These are phyloP conservation scores for Eurosta solidaginis DNA, from an alignment of 1,140 invertebrate genomes.

Conservation along the genomic window DNA sequence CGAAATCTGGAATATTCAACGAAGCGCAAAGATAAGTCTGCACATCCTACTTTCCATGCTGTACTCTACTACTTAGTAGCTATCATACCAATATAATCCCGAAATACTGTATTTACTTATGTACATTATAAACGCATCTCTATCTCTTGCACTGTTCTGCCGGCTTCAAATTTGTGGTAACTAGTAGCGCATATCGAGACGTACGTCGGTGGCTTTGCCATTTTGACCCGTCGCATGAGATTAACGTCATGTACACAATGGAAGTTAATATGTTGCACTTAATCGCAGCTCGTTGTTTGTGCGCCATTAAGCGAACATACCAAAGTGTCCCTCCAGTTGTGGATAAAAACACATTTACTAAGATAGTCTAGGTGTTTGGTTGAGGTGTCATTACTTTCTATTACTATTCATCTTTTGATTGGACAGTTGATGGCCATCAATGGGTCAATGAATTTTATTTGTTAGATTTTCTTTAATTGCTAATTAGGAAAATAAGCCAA, in stretches of 20 bases:
- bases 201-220: constrained; percentile 10
- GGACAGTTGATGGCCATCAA: background rate
- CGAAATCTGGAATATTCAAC: too few species aligned
- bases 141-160: background rate
- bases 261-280: constrained; percentile 20
- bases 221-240: background rate
- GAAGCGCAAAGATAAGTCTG: too few species aligned
- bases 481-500: too few species aligned
- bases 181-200: background rate
- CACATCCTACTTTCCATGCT: too few species aligned
- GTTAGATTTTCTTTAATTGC: background rate
- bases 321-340: background rate
- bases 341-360: background rate
- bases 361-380: background rate
- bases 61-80: too few species aligned
- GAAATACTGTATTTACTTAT: too few species aligned
- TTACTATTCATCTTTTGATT: background rate
- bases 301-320: background rate
- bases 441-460: background rate
- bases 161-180: background rate
- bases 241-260: constrained; percentile 24
- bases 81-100: too few species aligned
- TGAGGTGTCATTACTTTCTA: background rate
- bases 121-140: too few species aligned
- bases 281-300: background rate